Conservation (phyloP, 2,113 vertebrate genomes). For the Pavo muticus region DNA sequence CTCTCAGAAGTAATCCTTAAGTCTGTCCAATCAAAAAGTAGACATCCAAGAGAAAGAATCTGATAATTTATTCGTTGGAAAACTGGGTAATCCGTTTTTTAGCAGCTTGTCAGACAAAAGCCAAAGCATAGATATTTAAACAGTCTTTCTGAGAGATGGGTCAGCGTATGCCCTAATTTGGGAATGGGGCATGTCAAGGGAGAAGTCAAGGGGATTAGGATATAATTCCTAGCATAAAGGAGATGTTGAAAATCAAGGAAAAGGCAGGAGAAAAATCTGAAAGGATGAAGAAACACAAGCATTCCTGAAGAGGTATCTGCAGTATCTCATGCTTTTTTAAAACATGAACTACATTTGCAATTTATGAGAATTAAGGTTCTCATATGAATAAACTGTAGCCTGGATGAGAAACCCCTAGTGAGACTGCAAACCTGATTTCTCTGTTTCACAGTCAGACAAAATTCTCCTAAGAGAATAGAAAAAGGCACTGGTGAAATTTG, state of each 20-base stretch:
- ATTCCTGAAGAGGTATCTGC: background rate
- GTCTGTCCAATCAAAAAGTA: background rate
- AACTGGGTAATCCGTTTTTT: background rate
- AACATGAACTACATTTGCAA: background rate
- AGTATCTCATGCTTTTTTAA: background rate
- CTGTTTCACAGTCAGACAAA: background rate
- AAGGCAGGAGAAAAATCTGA: background rate
- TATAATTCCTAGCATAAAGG: background rate
- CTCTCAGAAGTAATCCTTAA: background rate
- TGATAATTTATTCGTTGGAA: background rate
- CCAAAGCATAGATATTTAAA: background rate
- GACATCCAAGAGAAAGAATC: background rate
- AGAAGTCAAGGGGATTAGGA: background rate
- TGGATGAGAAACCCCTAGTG: background rate
- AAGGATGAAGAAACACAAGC: background rate
- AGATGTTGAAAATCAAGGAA: background rate
- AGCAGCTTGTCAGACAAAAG: conserved; percentile 6
- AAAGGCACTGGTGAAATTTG: background rate
- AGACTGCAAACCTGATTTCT: background rate
- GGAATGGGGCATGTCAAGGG: background rate
- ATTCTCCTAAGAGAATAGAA: background rate
- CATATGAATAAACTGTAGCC: background rate
- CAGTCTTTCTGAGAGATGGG: background rate
- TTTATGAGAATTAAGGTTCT: background rate
- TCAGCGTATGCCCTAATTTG: background rate